These are phyloP conservation scores for Lepus oiostolus DNA, from an alignment of 2,797 vertebrate genomes.

Conservation along the genomic window DNA sequence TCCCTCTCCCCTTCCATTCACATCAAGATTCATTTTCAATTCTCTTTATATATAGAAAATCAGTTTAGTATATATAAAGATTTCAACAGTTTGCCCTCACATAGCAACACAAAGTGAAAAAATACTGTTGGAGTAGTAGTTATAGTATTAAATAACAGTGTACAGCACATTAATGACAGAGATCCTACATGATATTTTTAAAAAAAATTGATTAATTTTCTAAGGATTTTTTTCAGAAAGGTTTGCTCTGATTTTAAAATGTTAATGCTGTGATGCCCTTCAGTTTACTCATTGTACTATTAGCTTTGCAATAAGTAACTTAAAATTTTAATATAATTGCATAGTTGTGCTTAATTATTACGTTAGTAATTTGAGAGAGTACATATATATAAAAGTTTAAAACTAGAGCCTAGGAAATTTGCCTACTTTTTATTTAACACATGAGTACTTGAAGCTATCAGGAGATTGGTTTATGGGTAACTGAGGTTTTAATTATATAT, in stretches of 20 bases:
- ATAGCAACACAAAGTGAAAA: too few species aligned
- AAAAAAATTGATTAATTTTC: too few species aligned
- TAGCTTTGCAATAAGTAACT: constrained; percentile 41
- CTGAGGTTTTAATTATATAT: constrained; percentile 57
- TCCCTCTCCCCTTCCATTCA: too few species aligned
- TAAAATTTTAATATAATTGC: constrained; percentile 45
- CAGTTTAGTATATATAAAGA: too few species aligned
- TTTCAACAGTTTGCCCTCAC: too few species aligned
- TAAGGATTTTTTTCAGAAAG: background rate
- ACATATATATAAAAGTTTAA: constrained; percentile 16
- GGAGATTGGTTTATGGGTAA: constrained; percentile 44
- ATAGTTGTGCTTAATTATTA: constrained; percentile 35
- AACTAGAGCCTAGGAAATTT: constrained; percentile 50
- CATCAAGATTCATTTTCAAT: too few species aligned
- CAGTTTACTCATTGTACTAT: background rate
- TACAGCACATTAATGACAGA: too few species aligned
- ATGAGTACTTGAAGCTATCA: background rate
- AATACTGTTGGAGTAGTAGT: too few species aligned
- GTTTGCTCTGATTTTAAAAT: constrained; percentile 46
- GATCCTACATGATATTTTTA: too few species aligned
- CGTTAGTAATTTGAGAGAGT: constrained; percentile 19
- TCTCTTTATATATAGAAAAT: too few species aligned
- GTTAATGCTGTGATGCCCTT: background rate
- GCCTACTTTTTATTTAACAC: constrained; percentile 52
- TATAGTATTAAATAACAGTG: too few species aligned